Evolutionary conservation across 2,797 vertebrate genomes (phyloP), one percentile per base, ranked within the genome.

Genomic region (Okamejei kenojei): DNA sequence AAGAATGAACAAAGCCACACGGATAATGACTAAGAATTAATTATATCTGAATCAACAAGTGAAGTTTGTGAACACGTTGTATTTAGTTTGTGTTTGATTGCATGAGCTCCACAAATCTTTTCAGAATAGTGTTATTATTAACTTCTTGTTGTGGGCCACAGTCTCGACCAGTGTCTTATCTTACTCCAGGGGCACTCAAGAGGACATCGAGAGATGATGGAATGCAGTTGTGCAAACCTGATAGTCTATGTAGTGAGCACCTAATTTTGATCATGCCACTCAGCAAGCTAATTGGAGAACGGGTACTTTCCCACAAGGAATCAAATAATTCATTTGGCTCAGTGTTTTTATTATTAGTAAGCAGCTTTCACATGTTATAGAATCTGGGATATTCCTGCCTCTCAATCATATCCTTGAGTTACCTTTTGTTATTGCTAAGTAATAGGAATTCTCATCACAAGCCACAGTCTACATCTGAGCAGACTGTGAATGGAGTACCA

Each of bases 21-120:
- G n/a, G n/a, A 19, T 68, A 88, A n/a, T 88, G 63, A 88, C 19
- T 63, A 86, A 32, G 29, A 86, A 65, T 63, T 86, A 63, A 78
- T 35, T 79, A 38, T 21, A 88, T 32, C n/a, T 88, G 84, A 68
- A 35, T 35, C 84, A 88, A 32, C 65, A 86, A 84, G 58, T 86
- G 54, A 86, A 65, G 61, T 65, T 88, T 88, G 61, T 88, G 32
- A 88, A 88, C n/a, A 29, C 77, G 29, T 77, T 78, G 77, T 78
- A 32, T 35, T 78, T 78, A 35, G n/a, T 78, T 88, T 88, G 6
- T 65, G 61, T 88, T 84, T 68, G n/a, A 21, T 88, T 68, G 84
- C 84, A 68, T 65, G 61, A 63, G 61, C 61, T 88, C n/a, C 61
- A 88, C 19, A 32, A 88, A 65, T 17, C 45, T 88, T 65, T 88